Conservation (phyloP, 2,888 invertebrate genomes). For the Lasius platythorax region DNA sequence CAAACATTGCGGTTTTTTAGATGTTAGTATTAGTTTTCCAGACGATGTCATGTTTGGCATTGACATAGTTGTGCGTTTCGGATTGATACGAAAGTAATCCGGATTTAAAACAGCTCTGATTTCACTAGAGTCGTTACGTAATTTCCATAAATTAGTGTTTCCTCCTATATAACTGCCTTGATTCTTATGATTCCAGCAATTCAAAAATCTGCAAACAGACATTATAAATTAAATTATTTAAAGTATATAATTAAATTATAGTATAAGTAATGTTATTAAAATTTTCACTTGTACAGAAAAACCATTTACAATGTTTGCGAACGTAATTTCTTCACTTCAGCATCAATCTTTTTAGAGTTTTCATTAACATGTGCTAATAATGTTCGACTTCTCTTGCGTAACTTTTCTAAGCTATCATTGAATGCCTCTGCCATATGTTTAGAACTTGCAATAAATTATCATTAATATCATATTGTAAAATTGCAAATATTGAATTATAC, state of each 20-base stretch:
- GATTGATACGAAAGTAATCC: conserved; percentile 56
- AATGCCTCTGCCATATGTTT: conserved; percentile 68
- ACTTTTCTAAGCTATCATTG: conserved; percentile 62
- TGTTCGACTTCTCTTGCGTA: conserved; percentile 71
- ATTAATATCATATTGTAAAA: background rate
- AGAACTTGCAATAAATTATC: background rate
- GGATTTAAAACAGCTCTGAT: conserved; percentile 64
- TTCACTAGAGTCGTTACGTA: conserved; percentile 72
- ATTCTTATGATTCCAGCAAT: background rate
- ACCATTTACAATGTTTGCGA: conserved; percentile 69
- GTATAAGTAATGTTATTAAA: background rate
- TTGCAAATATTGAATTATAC: background rate
- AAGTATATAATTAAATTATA: background rate
- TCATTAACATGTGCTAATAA: conserved; percentile 62
- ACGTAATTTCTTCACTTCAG: conserved; percentile 62
- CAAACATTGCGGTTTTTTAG: conserved; percentile 66
- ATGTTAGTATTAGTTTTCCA: conserved; percentile 73
- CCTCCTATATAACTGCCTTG: background rate
- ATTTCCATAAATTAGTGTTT: conserved; percentile 66
- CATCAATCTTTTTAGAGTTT: conserved; percentile 64
- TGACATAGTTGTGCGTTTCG: conserved; percentile 23
- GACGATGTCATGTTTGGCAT: conserved; percentile 60
- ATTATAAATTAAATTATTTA: background rate
- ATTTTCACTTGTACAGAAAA: background rate
- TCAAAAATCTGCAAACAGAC: conserved; percentile 35